These are phyloP conservation scores for Trididemnum clinides DNA, from an alignment of 23 tunicate genomes.

Conservation along the genomic window DNA sequence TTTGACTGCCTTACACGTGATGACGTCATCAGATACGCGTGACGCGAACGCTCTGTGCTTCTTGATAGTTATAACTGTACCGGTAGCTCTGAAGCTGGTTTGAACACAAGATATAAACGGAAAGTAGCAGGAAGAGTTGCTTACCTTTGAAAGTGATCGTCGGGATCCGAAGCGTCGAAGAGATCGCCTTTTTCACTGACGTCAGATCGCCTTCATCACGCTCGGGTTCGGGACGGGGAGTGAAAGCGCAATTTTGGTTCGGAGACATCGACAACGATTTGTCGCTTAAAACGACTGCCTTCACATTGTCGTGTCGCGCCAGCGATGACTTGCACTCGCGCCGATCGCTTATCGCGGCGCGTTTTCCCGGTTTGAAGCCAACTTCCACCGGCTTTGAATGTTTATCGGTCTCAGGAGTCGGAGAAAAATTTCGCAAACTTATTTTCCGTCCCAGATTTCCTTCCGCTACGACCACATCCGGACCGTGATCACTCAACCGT, in stretches of 20 bases:
- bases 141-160: conserved; percentile 29
- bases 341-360: background rate
- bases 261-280: background rate
- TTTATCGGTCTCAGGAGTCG: background rate
- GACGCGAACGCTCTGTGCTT: too few relatives aligned
- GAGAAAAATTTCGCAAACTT: background rate
- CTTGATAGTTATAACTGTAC: too few relatives aligned
- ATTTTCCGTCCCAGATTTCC: background rate
- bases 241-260: background rate
- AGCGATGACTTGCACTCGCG: conserved; percentile 62
- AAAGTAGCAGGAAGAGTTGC: too few relatives aligned
- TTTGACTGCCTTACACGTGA: too few relatives aligned
- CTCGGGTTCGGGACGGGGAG: conserved; percentile 8
- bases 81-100: too few relatives aligned
- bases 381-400: background rate
- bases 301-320: conserved; percentile 17
- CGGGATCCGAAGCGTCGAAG: conserved; percentile 40
- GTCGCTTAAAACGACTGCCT: background rate
- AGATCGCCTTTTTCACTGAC: background rate
- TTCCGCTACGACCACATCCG: conserved; percentile 13
- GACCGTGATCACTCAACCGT: background rate
- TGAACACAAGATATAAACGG: background rate
- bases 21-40: too few relatives aligned
- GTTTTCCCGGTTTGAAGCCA: background rate
- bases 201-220: background rate